Conservation (phyloP, 2,113 vertebrate species). For the Sceloporus tristichus region DNA sequence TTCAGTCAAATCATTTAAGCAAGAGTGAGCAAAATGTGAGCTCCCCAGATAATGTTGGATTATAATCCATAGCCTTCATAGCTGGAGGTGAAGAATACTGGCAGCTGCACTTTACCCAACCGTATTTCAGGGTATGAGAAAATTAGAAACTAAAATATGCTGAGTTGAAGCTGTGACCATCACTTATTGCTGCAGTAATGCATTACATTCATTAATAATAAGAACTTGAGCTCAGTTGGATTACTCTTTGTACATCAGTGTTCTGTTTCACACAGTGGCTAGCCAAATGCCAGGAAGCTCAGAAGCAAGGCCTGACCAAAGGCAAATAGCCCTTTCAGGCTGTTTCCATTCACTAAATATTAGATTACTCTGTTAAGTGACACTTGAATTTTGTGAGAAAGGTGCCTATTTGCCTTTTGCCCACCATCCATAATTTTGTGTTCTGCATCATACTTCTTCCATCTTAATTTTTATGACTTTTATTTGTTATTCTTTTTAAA, state of each 20-base stretch:
- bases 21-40: too few relatives aligned
- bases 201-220: slow-evolving; percentile 26
- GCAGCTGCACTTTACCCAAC: background rate
- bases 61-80: too few relatives aligned
- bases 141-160: background rate
- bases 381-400: background rate
- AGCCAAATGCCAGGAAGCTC: background rate
- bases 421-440: too few relatives aligned
- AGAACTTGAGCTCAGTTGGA: slow-evolving; percentile 15
- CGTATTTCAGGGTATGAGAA: background rate
- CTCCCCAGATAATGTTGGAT: too few relatives aligned
- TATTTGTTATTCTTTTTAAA: background rate
- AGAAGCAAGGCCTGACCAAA: background rate
- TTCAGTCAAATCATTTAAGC: too few relatives aligned
- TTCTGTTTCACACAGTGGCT: background rate
- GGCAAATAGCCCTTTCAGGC: background rate
- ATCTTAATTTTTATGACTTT: too few relatives aligned
- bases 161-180: background rate
- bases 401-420: background rate
- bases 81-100: too few relatives aligned
- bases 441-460: too few relatives aligned
- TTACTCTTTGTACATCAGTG: background rate
- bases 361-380: background rate
- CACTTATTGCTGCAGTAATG: background rate
- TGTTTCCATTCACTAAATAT: background rate